Percentiles rank a stretch among this genome's conserved stretches.
Conservation (phyloP, 2,113 vertebrate species). For the Meriones unguiculatus region DNA sequence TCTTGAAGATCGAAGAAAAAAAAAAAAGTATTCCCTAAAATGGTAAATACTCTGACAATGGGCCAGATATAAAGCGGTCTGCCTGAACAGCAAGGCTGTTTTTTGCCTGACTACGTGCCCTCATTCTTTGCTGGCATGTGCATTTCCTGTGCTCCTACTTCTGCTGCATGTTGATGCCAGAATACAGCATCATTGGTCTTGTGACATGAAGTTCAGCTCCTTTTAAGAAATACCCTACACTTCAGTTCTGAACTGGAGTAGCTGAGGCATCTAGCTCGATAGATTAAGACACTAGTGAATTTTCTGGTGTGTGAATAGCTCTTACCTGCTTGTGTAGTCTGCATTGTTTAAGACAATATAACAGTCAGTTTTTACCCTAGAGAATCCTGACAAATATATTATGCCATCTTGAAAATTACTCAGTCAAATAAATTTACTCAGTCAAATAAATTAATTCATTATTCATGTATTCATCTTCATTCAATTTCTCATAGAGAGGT, state of each 20-base stretch:
- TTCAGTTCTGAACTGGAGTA: not conserved
- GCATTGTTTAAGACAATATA: not conserved
- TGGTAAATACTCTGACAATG: not conserved
- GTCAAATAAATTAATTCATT: not conserved
- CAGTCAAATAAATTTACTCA: not conserved
- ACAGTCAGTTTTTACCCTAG: not conserved
- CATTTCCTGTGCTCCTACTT: not conserved
- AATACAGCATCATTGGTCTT: not conserved
- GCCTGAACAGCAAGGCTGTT: not conserved
- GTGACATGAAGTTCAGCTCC: not conserved
- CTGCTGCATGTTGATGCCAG: not conserved
- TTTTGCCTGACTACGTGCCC: not conserved
- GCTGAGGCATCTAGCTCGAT: not conserved
- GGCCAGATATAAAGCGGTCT: not conserved
- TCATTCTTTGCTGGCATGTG: not conserved
- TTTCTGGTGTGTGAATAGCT: not conserved
- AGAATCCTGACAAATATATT: not conserved
- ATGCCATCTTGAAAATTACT: not conserved
- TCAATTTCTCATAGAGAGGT: not conserved
- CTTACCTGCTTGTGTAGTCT: not conserved
- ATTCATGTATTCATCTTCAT: not conserved
- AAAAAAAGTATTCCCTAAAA: not conserved
- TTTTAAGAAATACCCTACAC: not conserved
- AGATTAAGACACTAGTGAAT: not conserved
- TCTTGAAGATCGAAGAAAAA: not conserved